A percentile compares a stretch with the other conserved stretches of the same genome.
Conservation (phyloP, 2,797 vertebrate genomes). For the Tapera naevia region DNA sequence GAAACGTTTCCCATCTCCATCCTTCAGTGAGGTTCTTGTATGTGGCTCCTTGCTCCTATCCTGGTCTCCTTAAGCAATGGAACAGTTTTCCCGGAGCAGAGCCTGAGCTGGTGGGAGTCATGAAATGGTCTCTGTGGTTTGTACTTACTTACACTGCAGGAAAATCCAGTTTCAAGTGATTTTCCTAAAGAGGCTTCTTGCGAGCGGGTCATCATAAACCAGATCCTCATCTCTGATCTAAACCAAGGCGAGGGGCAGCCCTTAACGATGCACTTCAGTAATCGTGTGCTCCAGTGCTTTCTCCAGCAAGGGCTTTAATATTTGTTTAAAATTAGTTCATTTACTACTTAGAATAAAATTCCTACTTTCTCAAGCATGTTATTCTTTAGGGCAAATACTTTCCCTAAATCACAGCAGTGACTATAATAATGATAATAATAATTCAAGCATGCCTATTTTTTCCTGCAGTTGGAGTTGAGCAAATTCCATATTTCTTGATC, state of each 20-base stretch:
- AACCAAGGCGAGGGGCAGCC: neutral
- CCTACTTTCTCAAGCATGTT: neutral
- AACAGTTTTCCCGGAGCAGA: neutral
- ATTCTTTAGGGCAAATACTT: conserved; percentile 36
- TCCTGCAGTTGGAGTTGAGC: neutral
- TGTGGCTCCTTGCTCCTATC: neutral
- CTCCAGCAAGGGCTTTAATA: neutral
- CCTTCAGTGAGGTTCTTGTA: neutral
- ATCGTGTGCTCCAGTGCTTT: neutral
- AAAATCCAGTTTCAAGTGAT: neutral
- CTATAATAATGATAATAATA: conserved; percentile 7
- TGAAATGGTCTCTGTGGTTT: neutral
- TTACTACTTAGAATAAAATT: conserved; percentile 35
- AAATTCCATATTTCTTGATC: conserved; percentile 11
- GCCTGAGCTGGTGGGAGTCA: neutral
- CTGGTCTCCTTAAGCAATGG: too few species aligned
- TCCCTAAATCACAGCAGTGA: neutral
- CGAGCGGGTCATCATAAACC: neutral
- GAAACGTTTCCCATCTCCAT: neutral
- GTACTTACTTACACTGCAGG: neutral
- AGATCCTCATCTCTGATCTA: neutral
- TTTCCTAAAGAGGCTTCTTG: conserved; percentile 21
- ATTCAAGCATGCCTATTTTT: conserved; percentile 16
- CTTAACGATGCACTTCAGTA: neutral
- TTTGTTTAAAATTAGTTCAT: conserved; percentile 17